These are phyloP conservation scores for Propithecus coquereli DNA, from an alignment of 2,113 vertebrate genomes.

Conservation along the genomic window DNA sequence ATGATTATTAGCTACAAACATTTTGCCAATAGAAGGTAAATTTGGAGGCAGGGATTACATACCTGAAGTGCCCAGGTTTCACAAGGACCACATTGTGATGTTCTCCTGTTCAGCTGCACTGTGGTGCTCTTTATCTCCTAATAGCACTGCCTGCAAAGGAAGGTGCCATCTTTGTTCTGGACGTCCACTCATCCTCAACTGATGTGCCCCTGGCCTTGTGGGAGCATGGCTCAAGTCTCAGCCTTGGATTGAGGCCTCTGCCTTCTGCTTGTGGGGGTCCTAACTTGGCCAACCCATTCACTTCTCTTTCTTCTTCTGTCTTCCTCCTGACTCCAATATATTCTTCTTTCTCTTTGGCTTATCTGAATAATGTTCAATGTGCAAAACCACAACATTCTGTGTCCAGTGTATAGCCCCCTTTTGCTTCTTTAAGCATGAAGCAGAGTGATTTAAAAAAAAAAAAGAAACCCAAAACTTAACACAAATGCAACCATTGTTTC, in stretches of 20 bases:
- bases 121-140: neutral
- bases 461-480: neutral
- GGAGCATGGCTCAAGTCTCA: too few species aligned
- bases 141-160: neutral
- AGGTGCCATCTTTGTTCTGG: neutral
- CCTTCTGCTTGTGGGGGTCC: neutral
- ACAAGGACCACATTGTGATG: too few species aligned
- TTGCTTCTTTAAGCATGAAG: neutral
- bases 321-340: neutral
- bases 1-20: neutral
- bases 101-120: neutral
- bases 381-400: neutral
- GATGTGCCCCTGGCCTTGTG: neutral
- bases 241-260: neutral
- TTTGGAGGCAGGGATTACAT: neutral
- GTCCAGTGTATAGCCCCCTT: neutral
- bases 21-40: neutral
- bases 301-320: neutral
- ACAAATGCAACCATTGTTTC: neutral
- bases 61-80: neutral
- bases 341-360: neutral
- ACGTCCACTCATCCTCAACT: accelerated
- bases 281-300: neutral
- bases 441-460: neutral
- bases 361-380: neutral